phyloP scores from a whole-genome alignment of 2,888 invertebrate species.

The Hemistola chrysoprasaria region DNA sequence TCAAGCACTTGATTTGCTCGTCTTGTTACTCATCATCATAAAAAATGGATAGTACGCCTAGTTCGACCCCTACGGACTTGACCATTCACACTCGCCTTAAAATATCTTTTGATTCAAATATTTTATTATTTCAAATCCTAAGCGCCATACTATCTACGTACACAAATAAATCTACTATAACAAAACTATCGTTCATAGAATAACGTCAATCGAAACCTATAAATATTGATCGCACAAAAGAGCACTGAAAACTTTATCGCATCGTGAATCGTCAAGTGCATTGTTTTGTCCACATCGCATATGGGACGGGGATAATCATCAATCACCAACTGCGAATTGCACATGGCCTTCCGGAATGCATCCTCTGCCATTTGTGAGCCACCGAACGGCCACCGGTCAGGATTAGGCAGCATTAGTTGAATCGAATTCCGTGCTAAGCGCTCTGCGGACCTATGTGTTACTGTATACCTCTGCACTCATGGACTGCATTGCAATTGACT shows the following conservation, averaged over 20 bases:
- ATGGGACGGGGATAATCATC: constrained; percentile 71
- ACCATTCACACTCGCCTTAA: no score
- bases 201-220: constrained; percentile 5
- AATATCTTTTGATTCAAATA: no score
- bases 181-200: constrained; percentile 5
- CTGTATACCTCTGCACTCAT: constrained; percentile 34
- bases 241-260: constrained; percentile 41
- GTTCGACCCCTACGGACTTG: no score
- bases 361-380: constrained; percentile 55
- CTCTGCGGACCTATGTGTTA: constrained; percentile 71
- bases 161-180: no score
- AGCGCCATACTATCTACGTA: no score
- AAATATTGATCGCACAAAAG: constrained; percentile 22
- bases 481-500: constrained; percentile 45
- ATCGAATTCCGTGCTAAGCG: constrained; percentile 78
- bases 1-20: no score
- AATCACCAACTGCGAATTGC: constrained; percentile 75
- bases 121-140: no score
- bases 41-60: no score
- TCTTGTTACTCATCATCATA: no score
- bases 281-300: constrained; percentile 57
- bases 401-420: constrained; percentile 78
- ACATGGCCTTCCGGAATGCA: constrained; percentile 68
- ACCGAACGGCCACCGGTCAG: constrained; percentile 50
- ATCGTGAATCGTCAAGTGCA: constrained; percentile 33